A percentile compares a stretch with the other conserved stretches of the same genome.
Conservation (phyloP, 1,140 invertebrate genomes). For the Oedothorax gibbosus region DNA sequence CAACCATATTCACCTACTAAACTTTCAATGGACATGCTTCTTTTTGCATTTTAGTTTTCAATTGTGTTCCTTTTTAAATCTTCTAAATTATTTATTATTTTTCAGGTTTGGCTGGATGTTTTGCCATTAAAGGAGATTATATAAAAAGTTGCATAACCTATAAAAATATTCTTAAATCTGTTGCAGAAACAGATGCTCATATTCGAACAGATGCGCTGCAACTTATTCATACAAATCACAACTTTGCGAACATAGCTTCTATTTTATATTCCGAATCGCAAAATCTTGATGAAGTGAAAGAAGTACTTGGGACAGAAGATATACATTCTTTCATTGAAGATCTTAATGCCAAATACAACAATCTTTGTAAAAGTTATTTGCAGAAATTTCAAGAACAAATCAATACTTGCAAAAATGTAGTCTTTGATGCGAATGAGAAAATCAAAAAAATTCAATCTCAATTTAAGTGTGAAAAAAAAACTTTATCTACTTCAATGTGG, state of each 20-base stretch:
- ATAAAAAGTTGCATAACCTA: slow-evolving; percentile 74
- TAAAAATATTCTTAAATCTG: slow-evolving; percentile 73
- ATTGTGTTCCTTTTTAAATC: neutral
- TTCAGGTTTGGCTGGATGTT: slow-evolving; percentile 73
- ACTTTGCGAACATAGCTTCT: slow-evolving; percentile 72
- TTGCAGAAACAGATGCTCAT: slow-evolving; percentile 71
- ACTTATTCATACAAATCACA: slow-evolving; percentile 78
- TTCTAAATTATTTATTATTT: slow-evolving; percentile 37
- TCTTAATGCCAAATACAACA: neutral
- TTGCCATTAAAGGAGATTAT: slow-evolving; percentile 74
- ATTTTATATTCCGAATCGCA: neutral
- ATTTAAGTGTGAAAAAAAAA: neutral
- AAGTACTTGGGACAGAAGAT: neutral
- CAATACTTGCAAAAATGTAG: neutral
- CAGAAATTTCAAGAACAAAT: neutral
- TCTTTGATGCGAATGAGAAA: neutral
- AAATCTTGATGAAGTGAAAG: neutral
- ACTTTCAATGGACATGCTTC: neutral
- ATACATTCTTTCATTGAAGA: neutral
- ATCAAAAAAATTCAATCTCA: slow-evolving; percentile 1
- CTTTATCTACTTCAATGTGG: neutral
- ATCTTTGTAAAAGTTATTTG: slow-evolving; percentile 8
- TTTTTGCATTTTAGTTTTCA: neutral
- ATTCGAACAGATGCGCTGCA: slow-evolving; percentile 74
- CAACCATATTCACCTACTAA: neutral